Percentiles rank a stretch among this genome's conserved stretches.
Evolutionary conservation across 2,797 vertebrate genomes (phyloP).

Genomic region (Mionectes olivaceus): DNA sequence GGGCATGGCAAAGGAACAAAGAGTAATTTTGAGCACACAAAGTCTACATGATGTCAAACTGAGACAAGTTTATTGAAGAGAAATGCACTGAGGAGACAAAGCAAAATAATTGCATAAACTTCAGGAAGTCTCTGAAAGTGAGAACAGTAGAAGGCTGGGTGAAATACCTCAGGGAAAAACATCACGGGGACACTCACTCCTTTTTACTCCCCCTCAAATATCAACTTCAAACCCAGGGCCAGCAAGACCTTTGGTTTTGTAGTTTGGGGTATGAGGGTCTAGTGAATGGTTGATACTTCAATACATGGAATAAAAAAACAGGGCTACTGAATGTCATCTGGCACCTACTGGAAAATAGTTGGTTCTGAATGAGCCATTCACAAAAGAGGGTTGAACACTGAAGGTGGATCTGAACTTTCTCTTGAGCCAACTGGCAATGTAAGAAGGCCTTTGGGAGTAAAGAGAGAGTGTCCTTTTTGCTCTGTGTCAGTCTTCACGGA

Average conservation of each 20-base stretch:
- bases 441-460: background rate
- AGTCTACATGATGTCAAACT: background rate
- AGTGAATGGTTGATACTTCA: background rate
- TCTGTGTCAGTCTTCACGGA: background rate
- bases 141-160: background rate
- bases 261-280: background rate
- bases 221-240: background rate
- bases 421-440: background rate
- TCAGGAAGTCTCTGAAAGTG: background rate
- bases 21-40: background rate
- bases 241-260: background rate
- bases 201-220: background rate
- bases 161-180: background rate
- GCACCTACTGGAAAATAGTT: background rate
- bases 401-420: background rate
- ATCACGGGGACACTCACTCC: accelerated
- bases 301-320: background rate
- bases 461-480: background rate
- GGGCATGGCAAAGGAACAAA: background rate
- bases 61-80: background rate
- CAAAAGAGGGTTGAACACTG: background rate
- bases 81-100: background rate
- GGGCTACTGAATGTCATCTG: background rate
- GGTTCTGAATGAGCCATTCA: background rate
- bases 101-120: background rate